These are phyloP conservation scores for Cetoscarus ocellatus DNA, from an alignment of 2,797 vertebrate genomes.

Conservation along the genomic window DNA sequence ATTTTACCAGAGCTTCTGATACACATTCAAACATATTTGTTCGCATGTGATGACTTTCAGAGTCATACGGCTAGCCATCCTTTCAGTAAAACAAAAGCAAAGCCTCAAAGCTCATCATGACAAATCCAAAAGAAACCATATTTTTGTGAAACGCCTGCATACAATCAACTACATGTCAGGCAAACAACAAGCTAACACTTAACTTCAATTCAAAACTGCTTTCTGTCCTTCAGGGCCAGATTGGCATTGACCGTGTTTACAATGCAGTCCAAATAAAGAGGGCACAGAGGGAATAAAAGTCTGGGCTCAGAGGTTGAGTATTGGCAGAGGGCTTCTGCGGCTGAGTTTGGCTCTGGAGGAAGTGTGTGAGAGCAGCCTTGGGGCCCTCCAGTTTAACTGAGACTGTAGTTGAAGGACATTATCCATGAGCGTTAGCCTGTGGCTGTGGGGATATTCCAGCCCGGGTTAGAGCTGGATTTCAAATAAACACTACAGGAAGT, in stretches of 20 bases:
- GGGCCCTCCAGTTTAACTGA: conserved; percentile 65
- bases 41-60: conserved; percentile 41
- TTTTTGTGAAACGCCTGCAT: conserved; percentile 43
- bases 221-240: conserved; percentile 70
- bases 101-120: conserved; percentile 66
- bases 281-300: conserved; percentile 77
- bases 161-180: conserved; percentile 56
- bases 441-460: conserved; percentile 63
- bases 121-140: conserved; percentile 38
- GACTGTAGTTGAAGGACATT: conserved; percentile 78
- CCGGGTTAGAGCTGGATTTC: conserved; percentile 50
- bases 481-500: conserved; percentile 79
- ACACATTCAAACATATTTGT: conserved; percentile 57
- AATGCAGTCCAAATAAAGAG: conserved; percentile 75
- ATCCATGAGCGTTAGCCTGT: conserved; percentile 74
- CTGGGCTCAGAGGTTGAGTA: conserved; percentile 43
- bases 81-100: conserved; percentile 41
- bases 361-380: conserved; percentile 71
- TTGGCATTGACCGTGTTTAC: conserved; percentile 83
- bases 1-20: conserved; percentile 65
- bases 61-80: conserved; percentile 17
- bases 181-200: conserved; percentile 67
- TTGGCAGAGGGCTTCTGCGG: conserved; percentile 63
- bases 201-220: conserved; percentile 73
- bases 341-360: conserved; percentile 59